Evolutionary conservation across 2,888 invertebrate species (phyloP), one percentile per base, ranked within the genome.

Genomic region (Caenorhabditis afra): DNA sequence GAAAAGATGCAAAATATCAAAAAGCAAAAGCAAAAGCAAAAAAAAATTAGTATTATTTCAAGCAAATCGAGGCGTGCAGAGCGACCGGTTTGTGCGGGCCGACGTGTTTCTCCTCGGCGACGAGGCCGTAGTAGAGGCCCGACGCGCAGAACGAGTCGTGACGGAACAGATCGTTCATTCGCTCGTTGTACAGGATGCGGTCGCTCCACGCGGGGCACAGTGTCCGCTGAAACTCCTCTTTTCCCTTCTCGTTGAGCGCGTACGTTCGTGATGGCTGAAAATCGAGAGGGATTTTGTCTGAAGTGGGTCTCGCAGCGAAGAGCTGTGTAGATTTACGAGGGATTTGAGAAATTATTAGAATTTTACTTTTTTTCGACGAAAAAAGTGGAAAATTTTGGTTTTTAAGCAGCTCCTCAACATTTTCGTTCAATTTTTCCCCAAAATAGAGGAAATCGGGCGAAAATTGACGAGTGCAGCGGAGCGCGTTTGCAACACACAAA

Each of bases 61-160:
- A 50, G 45, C 86, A 86, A 55, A 86, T 86, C 0, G 86, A 73
- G 0, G 86, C 82, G 62, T 86, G 86, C 22, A 86, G 73, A 52
- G 86, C 77, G 7, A 85, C 84, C 14, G 86, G 85, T 37, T 87
- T 87, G 66, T 78, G 71, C n/a, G 79, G 75, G n/a, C 87, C 87
- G n/a, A 87, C 79, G 35, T 61, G 59, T n/a, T 55, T 66, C 11
- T 85, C 68, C 57, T 86, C 85, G 11, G 76, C 86, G 11, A 87
- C 84, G n/a, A 87, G 66, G 50, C 87, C 87, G 64, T 87, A 87
- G 77, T 87, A 87, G 22, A 87, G 75, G 7, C 87, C 85, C 18
- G 85, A 85, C 4, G 86, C 85, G 52, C 86, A 85, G 81, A 86
- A 87, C 0, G 86, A 86, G 64, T 87, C 86, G 53, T 86, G 83